Base-by-base conservation (phyloP, 2,888 invertebrate species). In the Fabriciana adippe region DNA sequence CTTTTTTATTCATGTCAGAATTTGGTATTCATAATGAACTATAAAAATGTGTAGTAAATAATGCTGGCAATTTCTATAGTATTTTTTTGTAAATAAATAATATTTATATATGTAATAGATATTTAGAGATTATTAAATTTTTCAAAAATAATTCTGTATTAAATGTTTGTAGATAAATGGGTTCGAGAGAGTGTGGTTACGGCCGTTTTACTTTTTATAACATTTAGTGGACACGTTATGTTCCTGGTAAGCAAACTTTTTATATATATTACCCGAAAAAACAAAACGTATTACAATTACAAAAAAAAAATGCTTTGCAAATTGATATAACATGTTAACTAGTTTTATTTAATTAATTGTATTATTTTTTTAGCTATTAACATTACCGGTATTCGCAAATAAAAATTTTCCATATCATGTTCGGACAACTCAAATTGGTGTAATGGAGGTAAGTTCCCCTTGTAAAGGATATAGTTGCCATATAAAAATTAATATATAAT, bases 391-490 rank as follows among this genome's bases (percentile, higher is more conserved):
- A 1, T 95, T 96, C 69, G 97, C 97, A 0, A 98, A 98, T 82
- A 96, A 95, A 79, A 97, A 97, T 81, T 98, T 98, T 79, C 98
- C 98, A 0, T 98, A 97, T 83, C 98, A 98, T 82, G 97, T 98
- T 41, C 90, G 97, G 64, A 97, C 97, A 0, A 96, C 96, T 0
- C 97, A 97, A 88, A 95, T 96, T 41, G 95, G 95, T 1, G 93
- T 95, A 0, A 95, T 95, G 95, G 94, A 95, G 84, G 88, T 93
- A 67, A 82, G 83, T 15, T 45, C 11, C 35, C 35, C 8, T 11
- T 41, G 11, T 11, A 41, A 11, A 8, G 11, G 11, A 41, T 41
- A 5, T 26, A 26, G 35, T 41, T 41, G 35, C 35, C 35, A 41
- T 41, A 41, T 41, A 11, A 41, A 8, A 41, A 41, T 3, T 26